Base-by-base conservation (phyloP, 1,140 invertebrate genomes). In the Drosophila dunni region DNA sequence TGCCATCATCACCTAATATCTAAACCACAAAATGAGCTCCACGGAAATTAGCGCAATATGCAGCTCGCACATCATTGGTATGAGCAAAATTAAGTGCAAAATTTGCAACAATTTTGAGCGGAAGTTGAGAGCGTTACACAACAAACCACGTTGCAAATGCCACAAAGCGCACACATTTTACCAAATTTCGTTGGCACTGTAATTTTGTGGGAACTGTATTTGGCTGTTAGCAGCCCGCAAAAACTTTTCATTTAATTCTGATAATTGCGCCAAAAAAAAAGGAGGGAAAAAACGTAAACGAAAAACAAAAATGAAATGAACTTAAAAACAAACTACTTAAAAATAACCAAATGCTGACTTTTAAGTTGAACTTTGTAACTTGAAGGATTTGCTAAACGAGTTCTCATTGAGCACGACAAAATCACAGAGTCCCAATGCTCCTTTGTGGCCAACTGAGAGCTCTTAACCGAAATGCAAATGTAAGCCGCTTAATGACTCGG, bases 221-320 rank as follows among this genome's bases (percentile, higher is more conserved):
- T 63, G 72, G 38, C 56, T 63, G 81, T 61, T 70, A 44, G 58
- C 81, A 61, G 53, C 34, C 60, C 57, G 45, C 77, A 70, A 48
- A 77, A 88, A 83, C 73, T 88, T 89, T 83, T 78, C 63, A 86
- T 69, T 83, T 83, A 74, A 83, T 83, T 74, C 66, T 56, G 72
- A 79, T 88, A 82, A 86, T 83, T 88, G 79, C 64, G 53, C 36
- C 36, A 29, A 29, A 29, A 29, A 29, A 29, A 5, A 29, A 29
- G 0, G 24, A 29, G 62, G 42, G 74, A 66, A 62, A 36, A 62
- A 24, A 7, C n/a, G 34, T 11, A 54, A 20, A 1, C 13, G 11
- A 69, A 48, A 63, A 69, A 38, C 11, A 54, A 20, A 63, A 46
- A 40, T 44, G 48, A 34, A 44, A 44, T 10, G 29, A 51, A 51